Evolutionary conservation across 2,113 vertebrate genomes (phyloP).

Genomic region (Zosterops borbonicus): DNA sequence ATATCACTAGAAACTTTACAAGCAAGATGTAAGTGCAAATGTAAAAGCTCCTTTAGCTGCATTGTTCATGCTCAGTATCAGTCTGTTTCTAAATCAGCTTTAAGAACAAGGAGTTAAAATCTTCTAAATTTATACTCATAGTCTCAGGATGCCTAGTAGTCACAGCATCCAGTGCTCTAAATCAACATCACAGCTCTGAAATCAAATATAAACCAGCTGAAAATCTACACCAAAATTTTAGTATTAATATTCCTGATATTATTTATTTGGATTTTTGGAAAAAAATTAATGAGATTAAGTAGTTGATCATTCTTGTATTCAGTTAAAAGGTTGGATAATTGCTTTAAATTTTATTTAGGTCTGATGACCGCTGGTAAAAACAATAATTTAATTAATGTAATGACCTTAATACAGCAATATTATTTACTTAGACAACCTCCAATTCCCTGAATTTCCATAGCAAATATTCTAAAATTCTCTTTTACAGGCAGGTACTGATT

Average conservation of each 20-base stretch:
- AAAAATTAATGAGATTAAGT: neutral
- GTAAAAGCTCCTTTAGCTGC: constrained; percentile 38
- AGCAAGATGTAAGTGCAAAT: neutral
- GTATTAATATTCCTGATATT: neutral
- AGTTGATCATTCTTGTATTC: neutral
- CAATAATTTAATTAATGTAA: neutral
- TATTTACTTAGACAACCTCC: neutral
- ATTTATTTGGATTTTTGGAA: neutral
- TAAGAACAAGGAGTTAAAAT: neutral
- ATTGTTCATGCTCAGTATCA: neutral
- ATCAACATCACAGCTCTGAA: neutral
- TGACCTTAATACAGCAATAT: neutral
- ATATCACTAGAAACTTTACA: neutral
- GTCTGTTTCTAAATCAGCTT: neutral
- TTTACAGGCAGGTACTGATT: neutral
- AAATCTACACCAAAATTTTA: neutral
- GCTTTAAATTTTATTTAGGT: neutral
- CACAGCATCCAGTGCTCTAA: neutral
- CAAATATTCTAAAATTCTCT: neutral
- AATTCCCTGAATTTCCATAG: neutral
- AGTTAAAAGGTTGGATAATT: neutral
- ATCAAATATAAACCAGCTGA: neutral
- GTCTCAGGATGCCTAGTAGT: neutral
- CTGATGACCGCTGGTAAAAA: neutral
- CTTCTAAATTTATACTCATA: neutral